phyloP scores from a whole-genome alignment of 2,113 vertebrate species.

The Microtus oregoni region DNA sequence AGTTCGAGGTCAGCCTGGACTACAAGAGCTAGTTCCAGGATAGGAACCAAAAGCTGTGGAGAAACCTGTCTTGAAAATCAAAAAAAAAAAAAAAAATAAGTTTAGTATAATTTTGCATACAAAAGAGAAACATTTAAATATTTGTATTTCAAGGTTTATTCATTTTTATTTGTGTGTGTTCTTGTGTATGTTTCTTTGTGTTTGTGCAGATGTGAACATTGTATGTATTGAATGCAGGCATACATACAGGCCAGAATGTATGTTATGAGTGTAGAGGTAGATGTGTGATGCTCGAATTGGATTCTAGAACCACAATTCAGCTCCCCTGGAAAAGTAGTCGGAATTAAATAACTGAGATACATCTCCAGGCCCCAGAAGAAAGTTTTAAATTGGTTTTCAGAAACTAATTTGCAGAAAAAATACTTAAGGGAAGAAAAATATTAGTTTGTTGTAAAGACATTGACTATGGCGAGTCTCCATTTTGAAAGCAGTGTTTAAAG shows the following conservation, averaged over 20 bases:
- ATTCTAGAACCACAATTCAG: neutral
- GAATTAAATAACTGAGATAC: too few species aligned
- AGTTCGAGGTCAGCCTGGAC: too few species aligned
- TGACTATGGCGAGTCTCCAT: neutral
- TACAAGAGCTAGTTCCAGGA: too few species aligned
- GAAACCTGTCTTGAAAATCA: too few species aligned
- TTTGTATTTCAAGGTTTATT: neutral
- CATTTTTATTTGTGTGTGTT: neutral
- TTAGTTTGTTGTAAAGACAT: slow-evolving; percentile 61
- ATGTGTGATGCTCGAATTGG: neutral
- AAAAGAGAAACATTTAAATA: neutral
- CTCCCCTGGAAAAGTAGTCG: neutral
- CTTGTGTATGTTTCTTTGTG: neutral
- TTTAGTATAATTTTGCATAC: too few species aligned
- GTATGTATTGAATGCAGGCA: neutral
- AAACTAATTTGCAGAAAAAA: slow-evolving; percentile 70
- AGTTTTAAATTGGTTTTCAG: slow-evolving; percentile 72
- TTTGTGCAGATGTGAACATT: neutral
- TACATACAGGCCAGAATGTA: neutral
- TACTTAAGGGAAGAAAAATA: slow-evolving; percentile 72
- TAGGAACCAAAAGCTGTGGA: too few species aligned
- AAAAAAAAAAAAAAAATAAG: too few species aligned
- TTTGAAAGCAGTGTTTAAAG: slow-evolving; percentile 51
- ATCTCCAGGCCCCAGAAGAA: neutral
- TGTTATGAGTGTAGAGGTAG: too few species aligned